Conservation (phyloP, 2,888 invertebrate genomes). For the Physocephala rufipes region DNA sequence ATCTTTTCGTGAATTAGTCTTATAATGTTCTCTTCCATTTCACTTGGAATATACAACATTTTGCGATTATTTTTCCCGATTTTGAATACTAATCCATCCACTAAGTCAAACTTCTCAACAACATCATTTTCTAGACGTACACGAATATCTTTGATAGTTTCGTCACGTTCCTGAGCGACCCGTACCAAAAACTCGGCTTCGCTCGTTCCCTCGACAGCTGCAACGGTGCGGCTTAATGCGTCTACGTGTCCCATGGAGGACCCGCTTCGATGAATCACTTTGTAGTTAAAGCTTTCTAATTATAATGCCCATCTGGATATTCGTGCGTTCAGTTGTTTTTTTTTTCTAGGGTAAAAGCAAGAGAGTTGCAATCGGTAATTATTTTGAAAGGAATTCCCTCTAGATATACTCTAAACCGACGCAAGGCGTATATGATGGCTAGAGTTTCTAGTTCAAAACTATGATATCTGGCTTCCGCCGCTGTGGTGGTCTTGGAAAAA, state of each 20-base stretch:
- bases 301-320: conserved; percentile 53
- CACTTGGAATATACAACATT: neutral
- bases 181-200: conserved; percentile 28
- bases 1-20: conserved; percentile 1
- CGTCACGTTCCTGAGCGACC: conserved; percentile 41
- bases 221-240: neutral
- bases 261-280: conserved; percentile 32
- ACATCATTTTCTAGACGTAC: neutral
- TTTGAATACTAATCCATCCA: neutral
- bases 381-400: conserved; percentile 45
- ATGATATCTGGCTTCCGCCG: neutral
- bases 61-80: neutral
- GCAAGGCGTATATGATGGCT: neutral
- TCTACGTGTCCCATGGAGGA: conserved; percentile 38
- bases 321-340: conserved; percentile 45
- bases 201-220: conserved; percentile 4
- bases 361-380: conserved; percentile 49
- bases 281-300: conserved; percentile 39
- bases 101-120: neutral
- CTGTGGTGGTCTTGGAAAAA: neutral
- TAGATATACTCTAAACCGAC: neutral
- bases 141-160: conserved; percentile 2
- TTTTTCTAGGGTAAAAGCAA: conserved; percentile 44
- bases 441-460: conserved; percentile 4
- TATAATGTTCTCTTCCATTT: conserved; percentile 7